phyloP scores from a whole-genome alignment of 1,140 invertebrate species.

The Hycleus cichorii region DNA sequence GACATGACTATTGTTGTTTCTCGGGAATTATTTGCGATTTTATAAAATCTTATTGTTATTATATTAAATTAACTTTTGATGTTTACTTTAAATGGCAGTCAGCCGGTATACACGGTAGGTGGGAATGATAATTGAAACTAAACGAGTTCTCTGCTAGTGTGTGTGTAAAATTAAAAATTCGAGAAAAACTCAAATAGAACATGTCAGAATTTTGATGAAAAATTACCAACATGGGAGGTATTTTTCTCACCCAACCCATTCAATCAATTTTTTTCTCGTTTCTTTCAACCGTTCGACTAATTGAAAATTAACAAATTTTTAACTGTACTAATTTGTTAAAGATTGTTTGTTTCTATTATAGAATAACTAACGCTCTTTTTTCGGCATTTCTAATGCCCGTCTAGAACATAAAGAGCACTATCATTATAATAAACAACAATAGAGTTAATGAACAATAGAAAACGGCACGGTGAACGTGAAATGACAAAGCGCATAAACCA shows the following conservation, averaged over 20 bases:
- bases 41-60: no score
- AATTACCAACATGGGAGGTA: conserved; percentile 11
- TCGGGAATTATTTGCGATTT: no score
- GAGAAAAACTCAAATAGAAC: conserved; percentile 5
- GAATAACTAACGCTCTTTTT: conserved; percentile 33
- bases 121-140: no score
- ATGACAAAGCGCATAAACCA: conserved; percentile 35
- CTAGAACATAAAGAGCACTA: conserved; percentile 30
- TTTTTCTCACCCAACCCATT: no score
- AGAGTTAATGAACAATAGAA: conserved; percentile 24
- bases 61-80: no score
- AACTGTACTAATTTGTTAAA: background rate
- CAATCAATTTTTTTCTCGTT: no score
- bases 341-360: background rate
- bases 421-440: conserved; percentile 32
- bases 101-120: no score
- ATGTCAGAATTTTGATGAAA: conserved; percentile 11
- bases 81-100: no score
- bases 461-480: conserved; percentile 29
- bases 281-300: background rate
- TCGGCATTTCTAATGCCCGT: background rate
- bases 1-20: no score
- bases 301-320: background rate
- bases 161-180: background rate
- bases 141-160: no score